Evolutionary conservation across 2,888 invertebrate genomes (phyloP).

Genomic region (Eilema griseolum): DNA sequence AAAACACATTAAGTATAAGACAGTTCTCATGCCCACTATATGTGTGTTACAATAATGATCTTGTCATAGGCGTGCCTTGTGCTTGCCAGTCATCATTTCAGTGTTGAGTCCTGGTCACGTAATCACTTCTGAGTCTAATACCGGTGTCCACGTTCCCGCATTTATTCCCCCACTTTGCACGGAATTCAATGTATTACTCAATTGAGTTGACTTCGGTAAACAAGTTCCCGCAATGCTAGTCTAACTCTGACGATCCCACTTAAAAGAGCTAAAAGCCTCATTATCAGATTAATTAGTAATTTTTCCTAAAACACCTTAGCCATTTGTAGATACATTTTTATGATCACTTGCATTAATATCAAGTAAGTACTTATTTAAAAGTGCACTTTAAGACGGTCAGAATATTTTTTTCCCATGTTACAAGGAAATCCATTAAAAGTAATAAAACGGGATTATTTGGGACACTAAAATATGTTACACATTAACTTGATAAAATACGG

Average conservation of each 20-base stretch:
- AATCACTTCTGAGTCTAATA: too few relatives aligned
- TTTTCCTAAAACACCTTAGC: not conserved
- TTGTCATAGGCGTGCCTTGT: too few relatives aligned
- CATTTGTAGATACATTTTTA: conserved; percentile 7
- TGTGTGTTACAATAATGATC: too few relatives aligned
- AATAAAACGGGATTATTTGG: conserved; percentile 16
- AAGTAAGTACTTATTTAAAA: not conserved
- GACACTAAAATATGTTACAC: conserved; percentile 24
- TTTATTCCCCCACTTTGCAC: too few relatives aligned
- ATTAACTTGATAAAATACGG: conserved; percentile 5
- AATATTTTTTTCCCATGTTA: conserved; percentile 11
- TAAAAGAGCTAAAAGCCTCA: not conserved
- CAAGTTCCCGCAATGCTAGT: not conserved
- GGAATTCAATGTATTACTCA: too few relatives aligned
- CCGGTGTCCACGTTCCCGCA: too few relatives aligned
- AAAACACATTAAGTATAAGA: too few relatives aligned
- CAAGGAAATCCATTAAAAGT: conserved; percentile 20
- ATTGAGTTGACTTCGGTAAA: too few relatives aligned
- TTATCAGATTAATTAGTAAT: conserved; percentile 7
- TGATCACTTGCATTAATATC: not conserved
- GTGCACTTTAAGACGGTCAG: not conserved
- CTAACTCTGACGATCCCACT: not conserved
- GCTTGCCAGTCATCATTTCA: too few relatives aligned
- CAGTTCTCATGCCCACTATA: too few relatives aligned
- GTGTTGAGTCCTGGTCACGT: too few relatives aligned